These are phyloP conservation scores for Micropterix aruncella DNA, from an alignment of 2,888 invertebrate species.

Conservation along the genomic window DNA sequence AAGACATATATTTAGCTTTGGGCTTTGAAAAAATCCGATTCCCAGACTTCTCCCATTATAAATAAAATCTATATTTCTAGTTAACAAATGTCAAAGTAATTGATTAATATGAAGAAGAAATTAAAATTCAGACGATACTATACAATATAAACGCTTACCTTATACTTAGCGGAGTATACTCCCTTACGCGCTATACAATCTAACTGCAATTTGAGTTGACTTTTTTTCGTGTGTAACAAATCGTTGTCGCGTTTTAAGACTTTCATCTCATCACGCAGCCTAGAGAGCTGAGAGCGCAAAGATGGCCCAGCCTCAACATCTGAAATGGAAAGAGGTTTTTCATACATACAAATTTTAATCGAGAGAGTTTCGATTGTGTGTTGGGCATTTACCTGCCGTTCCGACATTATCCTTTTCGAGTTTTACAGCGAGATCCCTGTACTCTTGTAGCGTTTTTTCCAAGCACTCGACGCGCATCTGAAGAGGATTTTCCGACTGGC, in stretches of 20 bases:
- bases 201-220: constrained; percentile 50
- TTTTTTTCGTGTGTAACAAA: constrained; percentile 36
- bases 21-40: too few species aligned
- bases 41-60: too few species aligned
- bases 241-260: constrained; percentile 32
- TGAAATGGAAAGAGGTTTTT: too few species aligned
- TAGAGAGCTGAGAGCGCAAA: constrained; percentile 37
- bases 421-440: constrained; percentile 54
- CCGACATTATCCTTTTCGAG: constrained; percentile 42
- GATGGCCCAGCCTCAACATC: neutral
- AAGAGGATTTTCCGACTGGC: constrained; percentile 30
- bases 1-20: too few species aligned
- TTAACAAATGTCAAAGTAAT: too few species aligned
- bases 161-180: constrained; percentile 6
- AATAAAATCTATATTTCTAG: too few species aligned
- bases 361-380: too few species aligned
- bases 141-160: constrained; percentile 6
- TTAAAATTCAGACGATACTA: too few species aligned
- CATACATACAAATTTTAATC: too few species aligned
- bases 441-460: constrained; percentile 58
- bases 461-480: constrained; percentile 54
- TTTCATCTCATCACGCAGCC: constrained; percentile 46
- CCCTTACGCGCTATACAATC: constrained; percentile 27
- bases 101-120: too few species aligned
- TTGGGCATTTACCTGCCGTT: too few species aligned